Evolutionary conservation across 2,797 vertebrate genomes (phyloP), one percentile per base, ranked within the genome.

Genomic region (Poecilia gillii): DNA sequence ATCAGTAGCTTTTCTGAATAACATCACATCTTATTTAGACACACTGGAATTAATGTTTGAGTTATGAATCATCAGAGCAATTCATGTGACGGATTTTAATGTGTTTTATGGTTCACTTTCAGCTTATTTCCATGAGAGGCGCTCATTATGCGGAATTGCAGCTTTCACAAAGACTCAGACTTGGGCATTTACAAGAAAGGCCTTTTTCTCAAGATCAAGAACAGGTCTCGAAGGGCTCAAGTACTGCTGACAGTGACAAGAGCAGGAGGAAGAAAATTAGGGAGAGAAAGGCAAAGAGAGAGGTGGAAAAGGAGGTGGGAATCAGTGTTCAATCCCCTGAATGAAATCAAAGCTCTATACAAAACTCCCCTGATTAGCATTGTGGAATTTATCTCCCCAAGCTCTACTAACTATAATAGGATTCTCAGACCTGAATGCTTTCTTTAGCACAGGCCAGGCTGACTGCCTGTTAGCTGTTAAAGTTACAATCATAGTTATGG

Each of bases 351-450:
- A 93, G 93, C 92, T 88, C 79, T 75, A 87, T 85, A 92, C 90
- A 92, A 89, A 92, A 91, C 86, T 93, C 79, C 81, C 86, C 80
- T 94, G 93, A 94, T 94, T 94, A 94, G 86, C 90, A 85, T 88
- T 90, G 89, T 90, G 83, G 83, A 90, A 91, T 92, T 90, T 92
- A 93, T 92, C 89, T 92, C 89, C 84, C 85, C 81, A 70, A 85
- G 87, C 83, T 87, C 72, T 75, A 76, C 82, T 89, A 71, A 71
- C 86, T 84, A 82, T 89, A 75, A n/a, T 72, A 78, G 84, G 84
- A 93, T 83, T 73, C 82, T 85, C 41, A 84, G 89, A 87, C 81
- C 84, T 90, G 86, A 92, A 90, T 83, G 84, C 72, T 86, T 80
- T 89, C 74, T 89, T 81, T 72, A 86, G 79, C 41, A 59, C n/a